Conservation (phyloP, 2,797 vertebrate species). For the Ctenopoma multispine region DNA sequence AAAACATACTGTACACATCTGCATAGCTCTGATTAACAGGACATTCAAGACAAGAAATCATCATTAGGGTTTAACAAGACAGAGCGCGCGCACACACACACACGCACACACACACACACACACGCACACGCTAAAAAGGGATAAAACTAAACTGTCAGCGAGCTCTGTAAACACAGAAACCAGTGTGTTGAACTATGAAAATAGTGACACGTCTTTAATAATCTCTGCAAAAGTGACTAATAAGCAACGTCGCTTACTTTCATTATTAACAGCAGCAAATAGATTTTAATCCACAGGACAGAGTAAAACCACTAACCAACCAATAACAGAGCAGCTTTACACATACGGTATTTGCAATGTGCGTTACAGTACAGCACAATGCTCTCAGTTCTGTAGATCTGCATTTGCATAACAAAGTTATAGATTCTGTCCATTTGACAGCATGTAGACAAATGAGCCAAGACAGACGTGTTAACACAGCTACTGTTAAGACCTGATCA, state of each 20-base stretch:
- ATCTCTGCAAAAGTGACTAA: conserved; percentile 13
- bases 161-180: conserved; percentile 6
- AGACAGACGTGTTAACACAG: conserved; percentile 5
- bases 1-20: too few relatives aligned
- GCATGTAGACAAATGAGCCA: conserved; percentile 11
- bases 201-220: conserved; percentile 8
- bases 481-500: not conserved
- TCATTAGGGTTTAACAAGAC: not conserved
- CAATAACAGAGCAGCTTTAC: not conserved
- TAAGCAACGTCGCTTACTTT: not conserved
- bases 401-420: not conserved
- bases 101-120: not conserved
- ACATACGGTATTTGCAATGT: not conserved
- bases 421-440: not conserved
- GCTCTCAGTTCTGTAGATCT: not conserved
- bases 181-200: conserved; percentile 9
- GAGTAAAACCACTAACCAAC: not conserved
- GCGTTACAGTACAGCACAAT: not conserved
- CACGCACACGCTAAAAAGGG: not conserved
- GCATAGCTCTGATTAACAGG: not conserved
- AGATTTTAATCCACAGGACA: not conserved
- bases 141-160: not conserved
- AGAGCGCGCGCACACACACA: too few relatives aligned
- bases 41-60: not conserved
- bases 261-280: not conserved